These are phyloP conservation scores for Ammospiza maritima DNA, from an alignment of 2,797 vertebrate genomes.

Conservation along the genomic window DNA sequence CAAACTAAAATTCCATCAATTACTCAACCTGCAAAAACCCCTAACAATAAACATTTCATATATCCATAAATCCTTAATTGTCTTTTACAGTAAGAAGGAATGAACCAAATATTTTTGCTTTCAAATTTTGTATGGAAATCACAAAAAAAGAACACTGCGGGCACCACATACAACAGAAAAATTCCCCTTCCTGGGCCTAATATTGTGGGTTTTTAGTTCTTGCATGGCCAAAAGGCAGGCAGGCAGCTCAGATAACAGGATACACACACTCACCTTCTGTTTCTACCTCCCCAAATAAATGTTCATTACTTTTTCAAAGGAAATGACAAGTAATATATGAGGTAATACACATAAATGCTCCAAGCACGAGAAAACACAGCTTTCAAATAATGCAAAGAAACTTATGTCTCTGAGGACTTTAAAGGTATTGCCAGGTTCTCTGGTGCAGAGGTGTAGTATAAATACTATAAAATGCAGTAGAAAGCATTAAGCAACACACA, in stretches of 20 bases:
- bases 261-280: not conserved
- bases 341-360: slow-evolving; percentile 48
- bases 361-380: slow-evolving; percentile 42
- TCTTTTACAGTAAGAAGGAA: not conserved
- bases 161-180: not conserved
- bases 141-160: not conserved
- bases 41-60: not conserved
- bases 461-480: slow-evolving; percentile 45
- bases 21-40: not conserved
- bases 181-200: rapidly evolving
- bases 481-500: slow-evolving; percentile 66
- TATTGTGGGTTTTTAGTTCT: not conserved
- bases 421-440: slow-evolving; percentile 43
- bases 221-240: not conserved
- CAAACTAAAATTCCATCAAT: not conserved
- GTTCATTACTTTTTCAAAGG: slow-evolving; percentile 29
- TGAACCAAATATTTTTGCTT: not conserved
- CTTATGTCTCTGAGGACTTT: slow-evolving; percentile 49
- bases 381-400: slow-evolving; percentile 64
- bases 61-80: not conserved
- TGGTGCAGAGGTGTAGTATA: slow-evolving; percentile 2
- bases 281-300: slow-evolving; percentile 7
- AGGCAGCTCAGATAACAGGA: not conserved
- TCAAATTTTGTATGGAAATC: not conserved
- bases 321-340: slow-evolving; percentile 62